Evolutionary conservation across 2,888 invertebrate genomes (phyloP).

Genomic region (Metalampra italica): DNA sequence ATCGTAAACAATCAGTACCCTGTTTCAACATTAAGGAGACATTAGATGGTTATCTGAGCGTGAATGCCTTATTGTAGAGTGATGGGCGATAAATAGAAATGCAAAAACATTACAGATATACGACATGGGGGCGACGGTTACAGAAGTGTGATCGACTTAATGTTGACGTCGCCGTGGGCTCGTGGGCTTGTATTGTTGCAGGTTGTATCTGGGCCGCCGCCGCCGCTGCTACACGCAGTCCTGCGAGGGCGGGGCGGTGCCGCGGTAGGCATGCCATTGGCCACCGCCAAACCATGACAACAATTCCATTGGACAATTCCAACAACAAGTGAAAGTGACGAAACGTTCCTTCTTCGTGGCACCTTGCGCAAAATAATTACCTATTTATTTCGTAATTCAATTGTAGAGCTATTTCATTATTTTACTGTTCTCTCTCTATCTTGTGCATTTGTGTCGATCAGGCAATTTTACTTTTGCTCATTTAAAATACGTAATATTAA

Average conservation of each 20-base stretch:
- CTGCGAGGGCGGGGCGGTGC: slow-evolving; percentile 72
- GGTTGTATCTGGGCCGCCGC: slow-evolving; percentile 44
- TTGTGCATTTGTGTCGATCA: too few species aligned
- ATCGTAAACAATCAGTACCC: too few species aligned
- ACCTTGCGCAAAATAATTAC: slow-evolving; percentile 56
- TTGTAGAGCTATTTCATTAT: slow-evolving; percentile 21
- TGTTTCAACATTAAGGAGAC: too few species aligned
- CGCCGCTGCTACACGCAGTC: slow-evolving; percentile 53
- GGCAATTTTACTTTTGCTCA: too few species aligned
- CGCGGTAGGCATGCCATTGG: slow-evolving; percentile 60
- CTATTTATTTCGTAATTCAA: slow-evolving; percentile 37
- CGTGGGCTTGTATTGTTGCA: not conserved
- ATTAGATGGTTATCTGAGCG: too few species aligned
- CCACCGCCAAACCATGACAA: slow-evolving; percentile 70
- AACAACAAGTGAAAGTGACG: slow-evolving; percentile 68
- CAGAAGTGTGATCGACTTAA: not conserved
- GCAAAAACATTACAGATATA: too few species aligned
- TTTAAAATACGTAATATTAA: too few species aligned
- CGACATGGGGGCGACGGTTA: too few species aligned
- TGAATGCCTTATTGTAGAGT: too few species aligned
- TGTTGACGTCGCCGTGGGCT: not conserved
- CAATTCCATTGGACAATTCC: slow-evolving; percentile 66
- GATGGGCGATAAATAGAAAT: too few species aligned
- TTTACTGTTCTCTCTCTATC: too few species aligned
- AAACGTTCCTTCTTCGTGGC: slow-evolving; percentile 51